These are phyloP conservation scores for Helostoma temminkii DNA, from an alignment of 2,797 vertebrate species.

Conservation along the genomic window DNA sequence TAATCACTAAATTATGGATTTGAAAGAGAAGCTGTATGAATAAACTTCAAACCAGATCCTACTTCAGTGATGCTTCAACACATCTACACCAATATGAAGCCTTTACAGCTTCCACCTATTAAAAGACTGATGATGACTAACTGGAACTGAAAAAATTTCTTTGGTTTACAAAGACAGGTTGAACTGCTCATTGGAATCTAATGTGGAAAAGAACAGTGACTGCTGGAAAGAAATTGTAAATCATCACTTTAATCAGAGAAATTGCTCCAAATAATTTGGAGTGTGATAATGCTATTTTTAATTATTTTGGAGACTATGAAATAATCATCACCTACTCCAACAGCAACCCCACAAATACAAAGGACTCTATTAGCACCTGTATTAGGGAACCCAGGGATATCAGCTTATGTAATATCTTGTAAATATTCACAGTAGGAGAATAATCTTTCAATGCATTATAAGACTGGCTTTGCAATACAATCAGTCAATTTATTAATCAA, in stretches of 20 bases:
- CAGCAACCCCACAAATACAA: conserved; percentile 10
- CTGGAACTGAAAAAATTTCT: conserved; percentile 12
- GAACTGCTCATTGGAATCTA: conserved; percentile 11
- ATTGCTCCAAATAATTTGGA: conserved; percentile 19
- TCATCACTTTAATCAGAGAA: conserved; percentile 23
- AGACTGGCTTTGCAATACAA: conserved; percentile 19
- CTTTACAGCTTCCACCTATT: conserved; percentile 8
- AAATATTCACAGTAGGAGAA: conserved; percentile 28
- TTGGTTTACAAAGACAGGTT: conserved; percentile 19
- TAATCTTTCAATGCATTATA: conserved; percentile 6
- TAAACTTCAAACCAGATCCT: conserved; percentile 19
- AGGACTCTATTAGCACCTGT: conserved; percentile 7
- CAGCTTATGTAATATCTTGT: conserved; percentile 25
- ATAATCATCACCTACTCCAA: background rate
- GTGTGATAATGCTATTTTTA: background rate
- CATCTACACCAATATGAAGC: conserved; percentile 6
- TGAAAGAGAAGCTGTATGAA: conserved; percentile 20
- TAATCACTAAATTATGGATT: conserved; percentile 4
- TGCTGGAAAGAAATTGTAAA: conserved; percentile 24
- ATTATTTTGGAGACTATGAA: conserved; percentile 27
- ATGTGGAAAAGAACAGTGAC: conserved; percentile 20
- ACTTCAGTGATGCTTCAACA: conserved; percentile 25
- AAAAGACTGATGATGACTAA: background rate
- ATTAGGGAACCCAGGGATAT: conserved; percentile 37
- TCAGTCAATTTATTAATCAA: too few species aligned